Evolutionary conservation across 2,113 vertebrate species (phyloP), one percentile per base, ranked within the genome.

Genomic region (Equus przewalskii): DNA sequence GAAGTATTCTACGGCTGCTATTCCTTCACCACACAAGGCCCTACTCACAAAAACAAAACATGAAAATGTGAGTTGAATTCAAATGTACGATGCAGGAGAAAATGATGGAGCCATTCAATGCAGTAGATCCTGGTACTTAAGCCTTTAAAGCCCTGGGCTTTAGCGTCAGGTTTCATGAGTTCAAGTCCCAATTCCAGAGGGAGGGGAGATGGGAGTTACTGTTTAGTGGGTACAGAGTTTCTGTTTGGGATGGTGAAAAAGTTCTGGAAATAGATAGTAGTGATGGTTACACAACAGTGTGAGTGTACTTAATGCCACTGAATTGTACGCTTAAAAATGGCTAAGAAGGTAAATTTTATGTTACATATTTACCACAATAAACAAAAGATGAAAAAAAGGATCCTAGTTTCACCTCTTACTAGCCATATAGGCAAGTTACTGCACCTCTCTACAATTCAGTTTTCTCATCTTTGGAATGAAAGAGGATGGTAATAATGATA

Each of bases 341-440:
- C n/a, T 87, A 18, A 76, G 80, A 89, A 75, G 75, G n/a, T 78
- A 70, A 91, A 69, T 75, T 80, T 96, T 69, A 70, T 91, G 46
- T 82, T 93, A 41, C 15, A 7, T 92, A 56, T 89, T 92, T 82
- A 65, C 46, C 51, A 85, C 7, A 70, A 84, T 54, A 33, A 81
- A 64, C 64, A 84, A 30, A 26, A 26, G 6, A 58, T 36, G 5
- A 36, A 18, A 10, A 44, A 58, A 44, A 15, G 18, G 89, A 56
- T 33, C 21, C 15, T 33, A 49, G 28, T 51, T 73, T 21, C 3
- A 19, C 11, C 7, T 76, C 30, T 54, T 81, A 75, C 8, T 54
- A 58, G 82, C 12, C 56, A 22, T 44, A 22, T 33, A 21, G 28
- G 18, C 54, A 76, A 65, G 36, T 79, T 16, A 56, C 33, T 28